Conservation (phyloP, 2,888 invertebrate species). For the Meteorus colon region DNA sequence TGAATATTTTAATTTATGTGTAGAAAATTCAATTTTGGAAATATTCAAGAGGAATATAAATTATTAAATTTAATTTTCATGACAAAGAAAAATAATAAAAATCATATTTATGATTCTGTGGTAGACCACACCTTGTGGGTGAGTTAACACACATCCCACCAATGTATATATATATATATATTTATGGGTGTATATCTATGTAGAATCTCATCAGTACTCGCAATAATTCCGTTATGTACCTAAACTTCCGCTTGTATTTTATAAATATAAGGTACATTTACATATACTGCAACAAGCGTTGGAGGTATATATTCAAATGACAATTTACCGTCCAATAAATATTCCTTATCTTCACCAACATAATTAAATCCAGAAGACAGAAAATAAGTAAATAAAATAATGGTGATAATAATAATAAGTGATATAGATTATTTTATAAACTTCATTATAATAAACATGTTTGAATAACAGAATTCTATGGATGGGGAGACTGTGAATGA, state of each 20-base stretch:
- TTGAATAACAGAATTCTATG: neutral
- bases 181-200: neutral
- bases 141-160: neutral
- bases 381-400: neutral
- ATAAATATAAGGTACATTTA: neutral
- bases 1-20: neutral
- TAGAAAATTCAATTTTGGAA: neutral
- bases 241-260: constrained; percentile 16
- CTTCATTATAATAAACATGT: constrained; percentile 10
- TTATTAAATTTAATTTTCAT: neutral
- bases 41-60: neutral
- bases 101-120: neutral
- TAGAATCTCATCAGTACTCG: neutral
- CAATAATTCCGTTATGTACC: constrained; percentile 25
- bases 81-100: constrained; percentile 2
- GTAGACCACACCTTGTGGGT: neutral
- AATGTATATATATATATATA: neutral
- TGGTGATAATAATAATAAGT: neutral
- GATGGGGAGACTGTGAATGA: neutral
- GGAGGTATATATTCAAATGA: neutral
- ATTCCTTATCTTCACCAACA: neutral
- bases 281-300: neutral
- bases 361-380: neutral
- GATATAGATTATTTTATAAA: constrained; percentile 13
- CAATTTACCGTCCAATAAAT: constrained; percentile 3